Evolutionary conservation across 2,797 vertebrate genomes (phyloP).

Genomic region (Ficedula albicollis): DNA sequence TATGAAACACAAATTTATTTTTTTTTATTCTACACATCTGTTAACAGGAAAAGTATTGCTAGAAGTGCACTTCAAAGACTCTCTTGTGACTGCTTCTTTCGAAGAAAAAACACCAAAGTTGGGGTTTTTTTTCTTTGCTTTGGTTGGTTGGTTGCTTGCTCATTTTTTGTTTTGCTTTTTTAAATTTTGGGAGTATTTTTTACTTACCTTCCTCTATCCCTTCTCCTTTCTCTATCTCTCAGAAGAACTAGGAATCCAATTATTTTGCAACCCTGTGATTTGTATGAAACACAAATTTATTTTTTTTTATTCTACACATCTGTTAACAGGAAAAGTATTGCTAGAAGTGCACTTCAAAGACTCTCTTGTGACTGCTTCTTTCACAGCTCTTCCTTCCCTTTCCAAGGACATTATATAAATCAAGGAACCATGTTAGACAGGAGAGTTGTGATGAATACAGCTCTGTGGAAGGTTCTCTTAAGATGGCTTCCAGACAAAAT

Average conservation of each 20-base stretch:
- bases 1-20: not conserved
- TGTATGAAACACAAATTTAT: not conserved
- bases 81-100: not conserved
- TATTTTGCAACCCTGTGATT: not conserved
- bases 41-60: not conserved
- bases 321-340: not conserved
- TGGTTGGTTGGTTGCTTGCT: accelerated
- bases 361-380: not conserved
- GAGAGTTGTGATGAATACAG: not conserved
- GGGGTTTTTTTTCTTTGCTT: too few species aligned
- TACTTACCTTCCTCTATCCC: not conserved
- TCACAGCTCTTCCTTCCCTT: not conserved
- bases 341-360: not conserved
- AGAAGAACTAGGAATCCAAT: not conserved
- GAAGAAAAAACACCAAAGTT: not conserved
- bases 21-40: not conserved
- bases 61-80: not conserved
- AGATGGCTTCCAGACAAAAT: not conserved
- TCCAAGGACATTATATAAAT: not conserved
- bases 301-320: not conserved
- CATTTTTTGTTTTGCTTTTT: not conserved
- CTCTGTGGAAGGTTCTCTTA: not conserved
- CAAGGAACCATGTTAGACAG: not conserved
- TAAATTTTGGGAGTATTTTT: not conserved
- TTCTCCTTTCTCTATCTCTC: not conserved